phyloP scores from a whole-genome alignment of 1,140 invertebrate species.

The Platyura marginata region DNA sequence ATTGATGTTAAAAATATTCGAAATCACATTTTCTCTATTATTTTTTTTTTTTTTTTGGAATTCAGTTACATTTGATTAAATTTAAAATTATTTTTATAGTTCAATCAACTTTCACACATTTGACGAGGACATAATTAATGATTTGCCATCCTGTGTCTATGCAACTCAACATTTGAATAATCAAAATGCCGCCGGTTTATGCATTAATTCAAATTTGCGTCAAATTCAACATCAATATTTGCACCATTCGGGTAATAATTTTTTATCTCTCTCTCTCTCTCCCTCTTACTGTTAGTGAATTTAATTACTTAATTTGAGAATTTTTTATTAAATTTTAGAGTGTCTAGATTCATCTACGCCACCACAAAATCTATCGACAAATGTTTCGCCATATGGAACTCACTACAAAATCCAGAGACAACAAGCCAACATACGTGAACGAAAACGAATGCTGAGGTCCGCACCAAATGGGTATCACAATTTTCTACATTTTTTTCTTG shows the following conservation, averaged over 20 bases:
- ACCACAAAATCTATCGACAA: not conserved
- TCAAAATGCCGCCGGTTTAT: slow-evolving; percentile 9
- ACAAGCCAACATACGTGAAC: slow-evolving; percentile 81
- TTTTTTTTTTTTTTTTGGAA: no score
- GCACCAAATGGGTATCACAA: slow-evolving; percentile 48
- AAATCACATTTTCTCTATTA: no score
- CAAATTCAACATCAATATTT: slow-evolving; percentile 24
- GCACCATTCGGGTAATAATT: slow-evolving; percentile 14
- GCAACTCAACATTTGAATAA: slow-evolving; percentile 14
- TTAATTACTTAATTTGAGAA: no score
- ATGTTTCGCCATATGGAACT: slow-evolving; percentile 14
- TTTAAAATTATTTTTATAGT: slow-evolving; percentile 9
- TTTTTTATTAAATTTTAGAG: no score
- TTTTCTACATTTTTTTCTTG: slow-evolving; percentile 13
- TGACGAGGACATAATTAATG: slow-evolving; percentile 22
- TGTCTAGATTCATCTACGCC: slow-evolving; percentile 14
- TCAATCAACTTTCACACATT: slow-evolving; percentile 22
- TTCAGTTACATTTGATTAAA: no score
- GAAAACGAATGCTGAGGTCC: slow-evolving; percentile 93
- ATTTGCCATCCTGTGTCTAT: slow-evolving; percentile 23
- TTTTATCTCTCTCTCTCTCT: no score
- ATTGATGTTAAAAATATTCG: no score
- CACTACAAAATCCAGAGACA: slow-evolving; percentile 75
- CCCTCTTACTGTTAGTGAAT: no score
- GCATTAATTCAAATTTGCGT: slow-evolving; percentile 16